Evolutionary conservation across 2,113 vertebrate genomes (phyloP).

Genomic region (Raja brachyura): DNA sequence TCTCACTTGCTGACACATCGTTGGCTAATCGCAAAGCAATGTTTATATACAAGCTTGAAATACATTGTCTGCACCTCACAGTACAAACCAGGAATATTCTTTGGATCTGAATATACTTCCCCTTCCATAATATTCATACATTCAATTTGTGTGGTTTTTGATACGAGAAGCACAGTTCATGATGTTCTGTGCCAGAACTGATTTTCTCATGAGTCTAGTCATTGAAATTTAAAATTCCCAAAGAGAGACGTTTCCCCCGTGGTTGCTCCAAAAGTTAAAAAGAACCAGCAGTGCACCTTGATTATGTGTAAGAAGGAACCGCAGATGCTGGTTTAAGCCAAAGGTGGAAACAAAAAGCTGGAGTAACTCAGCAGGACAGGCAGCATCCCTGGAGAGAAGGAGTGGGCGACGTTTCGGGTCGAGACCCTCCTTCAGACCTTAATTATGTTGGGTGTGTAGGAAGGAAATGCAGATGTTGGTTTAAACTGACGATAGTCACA

Average conservation of each 20-base stretch:
- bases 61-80: neutral
- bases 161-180: neutral
- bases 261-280: conserved; percentile 15
- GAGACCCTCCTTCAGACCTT: too few relatives aligned
- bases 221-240: neutral
- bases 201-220: neutral
- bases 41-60: neutral
- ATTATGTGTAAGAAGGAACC: too few relatives aligned
- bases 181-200: neutral
- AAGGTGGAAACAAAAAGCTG: too few relatives aligned
- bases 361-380: too few relatives aligned
- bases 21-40: neutral
- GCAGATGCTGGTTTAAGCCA: too few relatives aligned
- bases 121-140: neutral
- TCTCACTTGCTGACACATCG: neutral
- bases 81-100: neutral
- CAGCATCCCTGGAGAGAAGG: too few relatives aligned
- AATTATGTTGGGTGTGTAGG: too few relatives aligned
- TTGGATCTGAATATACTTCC: neutral
- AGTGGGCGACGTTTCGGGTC: too few relatives aligned
- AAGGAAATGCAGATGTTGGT: too few relatives aligned
- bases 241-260: neutral
- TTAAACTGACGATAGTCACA: too few relatives aligned
- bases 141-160: neutral
- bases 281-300: too few relatives aligned